Evolutionary conservation across 2,888 invertebrate species (phyloP).

Genomic region (Eupithecia centaureata): DNA sequence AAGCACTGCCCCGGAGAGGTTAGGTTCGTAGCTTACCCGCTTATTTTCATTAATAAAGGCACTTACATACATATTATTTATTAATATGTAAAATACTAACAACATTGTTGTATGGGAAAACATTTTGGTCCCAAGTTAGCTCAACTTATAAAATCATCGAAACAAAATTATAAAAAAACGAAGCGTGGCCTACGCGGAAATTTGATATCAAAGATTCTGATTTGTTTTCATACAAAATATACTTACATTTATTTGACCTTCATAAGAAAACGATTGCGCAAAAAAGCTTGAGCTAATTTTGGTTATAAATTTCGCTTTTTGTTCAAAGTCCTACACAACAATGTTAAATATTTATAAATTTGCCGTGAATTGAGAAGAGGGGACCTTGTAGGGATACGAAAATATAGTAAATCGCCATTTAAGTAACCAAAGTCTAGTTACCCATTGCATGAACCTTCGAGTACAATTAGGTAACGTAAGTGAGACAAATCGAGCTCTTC

Average conservation of each 20-base stretch:
- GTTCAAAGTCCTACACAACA: not conserved
- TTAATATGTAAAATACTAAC: no score
- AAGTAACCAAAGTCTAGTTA: constrained; percentile 58
- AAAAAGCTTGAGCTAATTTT: not conserved
- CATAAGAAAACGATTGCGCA: no score
- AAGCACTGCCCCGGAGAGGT: no score
- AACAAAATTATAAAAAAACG: not conserved
- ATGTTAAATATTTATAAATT: constrained; percentile 13
- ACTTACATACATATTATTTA: no score
- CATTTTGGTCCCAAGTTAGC: not conserved
- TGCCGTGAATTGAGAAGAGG: constrained; percentile 45
- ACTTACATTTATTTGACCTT: no score
- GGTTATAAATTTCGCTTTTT: not conserved
- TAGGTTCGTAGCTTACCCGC: no score
- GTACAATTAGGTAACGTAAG: constrained; percentile 68
- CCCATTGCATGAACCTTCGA: constrained; percentile 48
- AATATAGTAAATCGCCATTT: constrained; percentile 51
- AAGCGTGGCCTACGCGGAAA: no score
- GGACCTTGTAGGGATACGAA: constrained; percentile 55
- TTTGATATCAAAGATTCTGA: no score
- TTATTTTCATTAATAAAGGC: no score
- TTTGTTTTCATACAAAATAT: no score
- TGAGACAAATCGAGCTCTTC: constrained; percentile 77
- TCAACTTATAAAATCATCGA: not conserved
- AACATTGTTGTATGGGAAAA: not conserved